These are phyloP conservation scores for Tenualosa ilisha DNA, from an alignment of 2,797 vertebrate genomes.

Conservation along the genomic window DNA sequence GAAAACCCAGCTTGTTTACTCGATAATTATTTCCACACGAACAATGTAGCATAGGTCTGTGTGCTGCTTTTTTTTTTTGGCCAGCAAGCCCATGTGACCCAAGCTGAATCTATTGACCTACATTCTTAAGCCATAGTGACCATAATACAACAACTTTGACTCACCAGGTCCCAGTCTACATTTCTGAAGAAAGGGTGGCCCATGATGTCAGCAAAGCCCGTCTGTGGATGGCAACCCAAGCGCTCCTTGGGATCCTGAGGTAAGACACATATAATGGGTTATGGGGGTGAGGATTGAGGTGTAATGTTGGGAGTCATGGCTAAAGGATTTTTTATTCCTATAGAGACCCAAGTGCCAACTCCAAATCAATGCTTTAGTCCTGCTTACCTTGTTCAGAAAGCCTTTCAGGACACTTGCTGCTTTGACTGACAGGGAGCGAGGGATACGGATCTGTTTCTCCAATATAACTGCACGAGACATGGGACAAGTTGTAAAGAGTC, in stretches of 20 bases:
- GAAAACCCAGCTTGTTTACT: neutral
- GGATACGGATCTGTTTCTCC: constrained; percentile 98
- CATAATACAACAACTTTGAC: constrained; percentile 52
- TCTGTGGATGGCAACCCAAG: constrained; percentile 96
- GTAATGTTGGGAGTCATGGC: neutral
- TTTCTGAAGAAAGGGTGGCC: constrained; percentile 96
- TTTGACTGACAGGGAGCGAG: constrained; percentile 96
- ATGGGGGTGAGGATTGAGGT: neutral
- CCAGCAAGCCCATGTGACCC: neutral
- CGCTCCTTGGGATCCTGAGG: constrained; percentile 94
- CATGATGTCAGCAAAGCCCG: constrained; percentile 97
- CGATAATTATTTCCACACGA: neutral
- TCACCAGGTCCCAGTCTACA: constrained; percentile 96
- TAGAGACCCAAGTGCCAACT: neutral
- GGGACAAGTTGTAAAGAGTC: neutral
- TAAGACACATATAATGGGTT: neutral
- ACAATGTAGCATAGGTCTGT: neutral
- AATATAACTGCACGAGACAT: constrained; percentile 82
- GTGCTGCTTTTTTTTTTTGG: neutral
- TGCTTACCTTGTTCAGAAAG: constrained; percentile 95
- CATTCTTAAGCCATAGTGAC: neutral
- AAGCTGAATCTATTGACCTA: neutral
- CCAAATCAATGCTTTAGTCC: neutral
- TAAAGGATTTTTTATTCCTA: neutral
- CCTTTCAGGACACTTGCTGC: constrained; percentile 97